Conservation (phyloP, 2,797 vertebrate species). For the Sciaenops ocellatus region DNA sequence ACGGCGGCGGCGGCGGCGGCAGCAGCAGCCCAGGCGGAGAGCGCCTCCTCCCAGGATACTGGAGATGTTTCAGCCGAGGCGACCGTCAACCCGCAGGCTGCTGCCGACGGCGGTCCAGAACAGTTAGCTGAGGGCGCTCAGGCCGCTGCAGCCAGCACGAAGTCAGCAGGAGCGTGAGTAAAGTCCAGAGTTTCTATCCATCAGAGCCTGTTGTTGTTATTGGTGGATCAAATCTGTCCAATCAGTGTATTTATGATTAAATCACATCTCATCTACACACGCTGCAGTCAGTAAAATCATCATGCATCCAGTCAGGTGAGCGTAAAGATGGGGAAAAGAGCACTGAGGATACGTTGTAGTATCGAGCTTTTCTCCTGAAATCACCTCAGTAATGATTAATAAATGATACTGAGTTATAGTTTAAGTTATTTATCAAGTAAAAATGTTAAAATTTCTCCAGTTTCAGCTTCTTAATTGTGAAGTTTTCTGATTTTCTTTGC, state of each 20-base stretch:
- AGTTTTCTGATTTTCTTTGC: no score
- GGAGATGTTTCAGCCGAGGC: slow-evolving; percentile 31
- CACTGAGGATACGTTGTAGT: background rate
- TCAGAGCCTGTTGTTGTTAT: background rate
- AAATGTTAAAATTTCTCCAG: no score
- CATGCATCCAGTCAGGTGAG: no score
- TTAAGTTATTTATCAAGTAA: no score
- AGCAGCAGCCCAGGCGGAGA: slow-evolving; percentile 1
- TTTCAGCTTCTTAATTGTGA: no score
- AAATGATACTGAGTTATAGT: no score
- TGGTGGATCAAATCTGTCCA: background rate
- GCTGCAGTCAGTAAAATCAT: background rate
- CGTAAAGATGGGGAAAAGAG: background rate
- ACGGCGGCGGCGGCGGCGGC: background rate
- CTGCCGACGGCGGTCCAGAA: background rate
- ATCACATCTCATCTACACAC: background rate
- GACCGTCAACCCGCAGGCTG: slow-evolving; percentile 1
- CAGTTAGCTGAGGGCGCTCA: slow-evolving; percentile 38
- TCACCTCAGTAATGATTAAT: no score
- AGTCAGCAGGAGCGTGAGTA: slow-evolving; percentile 65
- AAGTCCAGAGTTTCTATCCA: no score
- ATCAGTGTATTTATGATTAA: background rate
- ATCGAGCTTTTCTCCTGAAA: no score
- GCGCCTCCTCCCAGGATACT: background rate
- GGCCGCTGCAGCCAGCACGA: slow-evolving; percentile 37